A percentile compares a stretch with the other conserved stretches of the same genome.
phyloP scores from a whole-genome alignment of 2,888 invertebrate genomes.

The Acronicta aceris region DNA sequence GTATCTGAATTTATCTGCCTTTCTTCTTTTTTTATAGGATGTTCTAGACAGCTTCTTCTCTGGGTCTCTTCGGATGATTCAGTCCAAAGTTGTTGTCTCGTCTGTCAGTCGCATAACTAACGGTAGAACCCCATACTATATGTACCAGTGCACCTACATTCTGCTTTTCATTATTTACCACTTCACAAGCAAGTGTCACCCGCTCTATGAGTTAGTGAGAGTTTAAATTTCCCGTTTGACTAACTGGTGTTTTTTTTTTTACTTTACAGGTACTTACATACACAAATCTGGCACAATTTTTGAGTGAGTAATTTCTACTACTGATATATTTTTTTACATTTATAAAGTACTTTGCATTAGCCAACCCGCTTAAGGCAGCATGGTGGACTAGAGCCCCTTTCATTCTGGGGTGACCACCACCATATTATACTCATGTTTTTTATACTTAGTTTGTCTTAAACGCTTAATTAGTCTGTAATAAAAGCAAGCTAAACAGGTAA shows the following conservation, averaged over 20 bases:
- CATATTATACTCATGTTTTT: too few relatives aligned
- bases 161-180: conserved; percentile 23
- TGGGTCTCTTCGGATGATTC: too few relatives aligned
- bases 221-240: conserved; percentile 18
- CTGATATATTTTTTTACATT: background rate
- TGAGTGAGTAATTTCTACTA: conserved; percentile 20
- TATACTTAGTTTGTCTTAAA: too few relatives aligned
- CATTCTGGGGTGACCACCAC: too few relatives aligned
- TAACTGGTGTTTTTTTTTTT: conserved; percentile 26
- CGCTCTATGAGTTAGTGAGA: background rate
- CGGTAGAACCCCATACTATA: background rate
- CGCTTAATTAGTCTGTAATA: too few relatives aligned
- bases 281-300: conserved; percentile 9
- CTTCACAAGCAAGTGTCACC: background rate
- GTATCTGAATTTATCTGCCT: too few relatives aligned
- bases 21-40: too few relatives aligned
- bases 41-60: too few relatives aligned
- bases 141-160: background rate
- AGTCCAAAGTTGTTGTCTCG: too few relatives aligned
- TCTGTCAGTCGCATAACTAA: background rate
- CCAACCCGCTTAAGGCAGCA: too few relatives aligned
- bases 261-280: conserved; percentile 34
- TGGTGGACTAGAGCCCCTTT: too few relatives aligned
- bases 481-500: conserved; percentile 5
- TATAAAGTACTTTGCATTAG: background rate